A percentile compares a stretch with the other conserved stretches of the same genome.
Evolutionary conservation across 2,113 vertebrate genomes (phyloP).

Genomic region (Symphodus melops): DNA sequence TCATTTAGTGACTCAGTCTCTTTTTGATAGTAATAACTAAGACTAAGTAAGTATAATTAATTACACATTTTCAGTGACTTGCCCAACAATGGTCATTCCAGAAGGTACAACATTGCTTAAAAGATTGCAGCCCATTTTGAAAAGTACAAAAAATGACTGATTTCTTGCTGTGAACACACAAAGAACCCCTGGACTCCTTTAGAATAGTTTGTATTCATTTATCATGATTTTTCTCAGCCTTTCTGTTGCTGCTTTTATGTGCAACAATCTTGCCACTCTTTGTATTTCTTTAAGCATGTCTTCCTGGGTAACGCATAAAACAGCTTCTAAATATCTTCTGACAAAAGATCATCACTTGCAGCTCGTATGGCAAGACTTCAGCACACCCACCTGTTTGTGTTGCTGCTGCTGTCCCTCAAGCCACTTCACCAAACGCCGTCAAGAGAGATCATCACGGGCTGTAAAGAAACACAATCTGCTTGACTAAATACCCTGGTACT

Average conservation of each 20-base stretch:
- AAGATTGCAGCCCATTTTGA: neutral
- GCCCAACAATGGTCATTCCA: neutral
- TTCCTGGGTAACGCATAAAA: constrained; percentile 16
- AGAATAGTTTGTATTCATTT: neutral
- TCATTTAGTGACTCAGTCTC: no score
- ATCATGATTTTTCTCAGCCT: constrained; percentile 19
- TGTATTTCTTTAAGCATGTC: neutral
- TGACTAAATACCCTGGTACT: constrained; percentile 67
- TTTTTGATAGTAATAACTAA: no score
- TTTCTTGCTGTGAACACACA: constrained; percentile 27
- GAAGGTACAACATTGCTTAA: neutral
- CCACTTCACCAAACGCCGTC: constrained; percentile 51
- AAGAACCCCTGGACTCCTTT: constrained; percentile 11
- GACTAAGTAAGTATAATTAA: no score
- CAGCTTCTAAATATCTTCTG: constrained; percentile 1
- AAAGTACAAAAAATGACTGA: constrained; percentile 17
- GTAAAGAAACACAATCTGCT: constrained; percentile 67
- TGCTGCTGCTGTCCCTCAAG: constrained; percentile 38
- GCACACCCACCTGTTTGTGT: constrained; percentile 74
- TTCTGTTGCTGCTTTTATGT: neutral
- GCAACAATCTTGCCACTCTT: neutral
- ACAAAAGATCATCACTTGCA: constrained; percentile 16
- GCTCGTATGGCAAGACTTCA: neutral
- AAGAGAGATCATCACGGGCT: constrained; percentile 46
- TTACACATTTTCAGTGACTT: no score